These are phyloP conservation scores for Stenurella melanura DNA, from an alignment of 2,888 invertebrate species.

Conservation along the genomic window DNA sequence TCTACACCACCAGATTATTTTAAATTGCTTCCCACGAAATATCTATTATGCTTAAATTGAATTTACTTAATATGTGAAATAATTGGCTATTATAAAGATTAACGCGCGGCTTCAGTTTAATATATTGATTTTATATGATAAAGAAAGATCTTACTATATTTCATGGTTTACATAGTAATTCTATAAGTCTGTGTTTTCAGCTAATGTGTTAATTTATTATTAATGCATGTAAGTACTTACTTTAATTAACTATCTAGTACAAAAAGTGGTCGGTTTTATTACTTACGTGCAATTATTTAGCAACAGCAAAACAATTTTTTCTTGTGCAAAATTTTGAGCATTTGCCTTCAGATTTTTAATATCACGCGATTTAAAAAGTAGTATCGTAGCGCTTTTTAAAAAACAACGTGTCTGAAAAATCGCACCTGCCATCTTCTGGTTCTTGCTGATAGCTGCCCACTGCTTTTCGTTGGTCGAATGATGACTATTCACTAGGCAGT, in stretches of 20 bases:
- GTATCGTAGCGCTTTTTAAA: no score
- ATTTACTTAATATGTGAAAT: conserved; percentile 26
- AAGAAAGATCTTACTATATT: background rate
- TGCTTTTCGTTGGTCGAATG: no score
- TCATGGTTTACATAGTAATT: background rate
- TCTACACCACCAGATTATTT: conserved; percentile 15
- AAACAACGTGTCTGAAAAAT: no score
- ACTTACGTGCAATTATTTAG: no score
- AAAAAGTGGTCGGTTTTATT: no score
- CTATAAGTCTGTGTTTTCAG: background rate
- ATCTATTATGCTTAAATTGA: conserved; percentile 24
- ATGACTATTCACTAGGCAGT: no score
- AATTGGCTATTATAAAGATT: conserved; percentile 21
- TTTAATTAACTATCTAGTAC: background rate
- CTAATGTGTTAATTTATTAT: background rate
- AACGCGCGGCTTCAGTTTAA: background rate
- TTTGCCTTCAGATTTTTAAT: no score
- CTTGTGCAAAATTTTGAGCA: no score
- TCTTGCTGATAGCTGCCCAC: no score
- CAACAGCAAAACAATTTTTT: no score
- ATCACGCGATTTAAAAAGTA: no score
- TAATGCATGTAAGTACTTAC: background rate
- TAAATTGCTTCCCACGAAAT: conserved; percentile 9
- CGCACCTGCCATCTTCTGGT: no score
- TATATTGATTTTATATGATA: conserved; percentile 21